These are phyloP conservation scores for Nomada ferruginata DNA, from an alignment of 2,888 invertebrate genomes.

Conservation along the genomic window DNA sequence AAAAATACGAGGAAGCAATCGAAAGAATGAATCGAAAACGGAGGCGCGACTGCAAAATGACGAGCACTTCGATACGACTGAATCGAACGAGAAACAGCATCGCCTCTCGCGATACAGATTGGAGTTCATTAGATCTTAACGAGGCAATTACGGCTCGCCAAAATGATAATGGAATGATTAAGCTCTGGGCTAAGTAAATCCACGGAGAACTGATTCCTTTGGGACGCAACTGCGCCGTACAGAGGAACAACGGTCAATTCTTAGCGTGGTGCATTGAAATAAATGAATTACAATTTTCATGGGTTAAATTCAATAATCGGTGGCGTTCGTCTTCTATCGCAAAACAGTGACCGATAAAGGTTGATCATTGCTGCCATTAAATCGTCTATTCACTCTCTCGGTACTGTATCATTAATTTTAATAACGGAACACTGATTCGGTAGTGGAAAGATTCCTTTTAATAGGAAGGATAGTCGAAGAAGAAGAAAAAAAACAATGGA, in stretches of 20 bases:
- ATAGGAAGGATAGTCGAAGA: neutral
- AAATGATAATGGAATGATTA: conserved; percentile 66
- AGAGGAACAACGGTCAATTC: neutral
- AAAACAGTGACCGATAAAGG: neutral
- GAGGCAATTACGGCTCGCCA: conserved; percentile 59
- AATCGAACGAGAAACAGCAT: conserved; percentile 55
- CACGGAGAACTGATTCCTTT: conserved; percentile 29
- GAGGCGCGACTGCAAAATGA: neutral
- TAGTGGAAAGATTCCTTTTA: neutral
- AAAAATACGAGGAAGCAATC: neutral
- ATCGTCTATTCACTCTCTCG: too few species aligned
- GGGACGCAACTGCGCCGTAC: neutral
- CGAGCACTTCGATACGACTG: neutral
- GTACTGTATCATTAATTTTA: neutral
- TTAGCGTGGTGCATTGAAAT: too few species aligned
- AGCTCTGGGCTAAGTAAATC: conserved; percentile 45
- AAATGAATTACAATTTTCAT: too few species aligned
- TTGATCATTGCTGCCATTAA: neutral
- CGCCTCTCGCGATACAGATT: conserved; percentile 56
- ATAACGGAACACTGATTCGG: conserved; percentile 7
- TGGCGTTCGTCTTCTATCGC: too few species aligned
- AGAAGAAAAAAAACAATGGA: neutral
- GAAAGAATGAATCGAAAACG: neutral
- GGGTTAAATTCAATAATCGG: too few species aligned
- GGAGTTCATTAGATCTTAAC: conserved; percentile 63